Percentiles rank a stretch among this genome's conserved stretches.
Conservation (phyloP, 2,797 vertebrate species). For the Tadarida brasiliensis region DNA sequence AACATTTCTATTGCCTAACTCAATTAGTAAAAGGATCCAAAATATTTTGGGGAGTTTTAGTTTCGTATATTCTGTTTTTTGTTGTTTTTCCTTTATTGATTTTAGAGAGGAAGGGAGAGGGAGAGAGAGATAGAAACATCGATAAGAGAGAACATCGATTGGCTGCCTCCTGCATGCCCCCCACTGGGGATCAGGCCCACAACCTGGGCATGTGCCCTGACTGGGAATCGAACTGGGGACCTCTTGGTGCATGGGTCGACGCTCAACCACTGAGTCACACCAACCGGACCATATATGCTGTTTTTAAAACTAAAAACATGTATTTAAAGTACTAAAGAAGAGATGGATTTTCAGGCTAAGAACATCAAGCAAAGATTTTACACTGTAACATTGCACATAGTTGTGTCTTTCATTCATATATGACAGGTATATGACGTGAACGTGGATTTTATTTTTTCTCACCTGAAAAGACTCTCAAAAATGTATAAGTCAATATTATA, state of each 20-base stretch:
- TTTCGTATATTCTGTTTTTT: background rate
- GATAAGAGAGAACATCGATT: too few relatives aligned
- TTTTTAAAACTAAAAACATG: background rate
- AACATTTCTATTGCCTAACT: background rate
- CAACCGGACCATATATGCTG: background rate
- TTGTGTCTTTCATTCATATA: background rate
- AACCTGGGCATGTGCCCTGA: too few relatives aligned
- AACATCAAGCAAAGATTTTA: background rate
- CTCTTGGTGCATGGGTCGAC: too few relatives aligned
- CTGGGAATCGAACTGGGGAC: too few relatives aligned
- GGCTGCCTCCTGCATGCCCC: too few relatives aligned
- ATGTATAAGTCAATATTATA: background rate
- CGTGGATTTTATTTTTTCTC: background rate
- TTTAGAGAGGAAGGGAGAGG: too few relatives aligned
- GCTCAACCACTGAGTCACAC: too few relatives aligned
- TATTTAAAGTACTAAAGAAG: background rate
- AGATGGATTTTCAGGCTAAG: background rate
- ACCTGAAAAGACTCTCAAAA: background rate
- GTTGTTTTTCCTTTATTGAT: too few relatives aligned
- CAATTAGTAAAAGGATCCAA: background rate
- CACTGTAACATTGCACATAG: background rate
- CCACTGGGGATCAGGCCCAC: too few relatives aligned
- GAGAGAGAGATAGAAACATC: too few relatives aligned
- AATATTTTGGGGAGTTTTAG: background rate
- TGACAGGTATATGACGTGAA: background rate